phyloP scores from a whole-genome alignment of 2,113 vertebrate species.

The Atherinomorus stipes region DNA sequence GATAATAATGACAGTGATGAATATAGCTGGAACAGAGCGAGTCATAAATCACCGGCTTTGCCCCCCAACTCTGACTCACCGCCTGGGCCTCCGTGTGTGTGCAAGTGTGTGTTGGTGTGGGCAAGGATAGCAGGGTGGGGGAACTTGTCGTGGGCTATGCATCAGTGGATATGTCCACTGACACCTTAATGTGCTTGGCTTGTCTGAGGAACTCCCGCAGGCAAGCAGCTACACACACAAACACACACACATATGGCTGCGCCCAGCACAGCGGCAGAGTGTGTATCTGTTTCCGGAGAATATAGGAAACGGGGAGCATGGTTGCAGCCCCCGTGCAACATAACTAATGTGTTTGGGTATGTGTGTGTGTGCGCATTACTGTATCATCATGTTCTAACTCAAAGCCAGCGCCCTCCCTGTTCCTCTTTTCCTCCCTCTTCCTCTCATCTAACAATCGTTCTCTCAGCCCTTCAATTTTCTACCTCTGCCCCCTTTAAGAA shows the following conservation, averaged over 20 bases:
- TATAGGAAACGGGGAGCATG: background rate
- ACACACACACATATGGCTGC: conserved; percentile 2
- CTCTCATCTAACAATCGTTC: background rate
- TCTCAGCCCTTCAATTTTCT: conserved; percentile 34
- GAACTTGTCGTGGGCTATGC: conserved; percentile 54
- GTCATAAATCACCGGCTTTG: conserved; percentile 76
- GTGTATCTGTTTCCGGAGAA: conserved; percentile 23
- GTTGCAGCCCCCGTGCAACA: conserved; percentile 11
- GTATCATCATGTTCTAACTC: background rate
- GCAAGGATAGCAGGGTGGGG: conserved; percentile 10
- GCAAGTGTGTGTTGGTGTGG: conserved; percentile 37
- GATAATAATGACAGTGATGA: conserved; percentile 82
- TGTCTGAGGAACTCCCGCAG: conserved; percentile 68
- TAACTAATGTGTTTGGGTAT: background rate
- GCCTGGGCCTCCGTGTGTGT: conserved; percentile 27
- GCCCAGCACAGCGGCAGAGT: background rate
- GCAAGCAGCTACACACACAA: conserved; percentile 40
- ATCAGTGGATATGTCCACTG: conserved; percentile 77
- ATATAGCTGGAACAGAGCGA: conserved; percentile 68
- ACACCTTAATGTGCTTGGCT: conserved; percentile 81
- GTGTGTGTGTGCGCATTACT: background rate
- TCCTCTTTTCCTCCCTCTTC: background rate
- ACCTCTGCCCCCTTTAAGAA: conserved; percentile 9
- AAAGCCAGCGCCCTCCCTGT: conserved; percentile 8
- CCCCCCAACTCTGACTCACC: conserved; percentile 60